These are phyloP conservation scores for Haliclystus octoradiatus DNA, from an alignment of 30 jellyfish, hydroid and myxozoan species.

Conservation along the genomic window DNA sequence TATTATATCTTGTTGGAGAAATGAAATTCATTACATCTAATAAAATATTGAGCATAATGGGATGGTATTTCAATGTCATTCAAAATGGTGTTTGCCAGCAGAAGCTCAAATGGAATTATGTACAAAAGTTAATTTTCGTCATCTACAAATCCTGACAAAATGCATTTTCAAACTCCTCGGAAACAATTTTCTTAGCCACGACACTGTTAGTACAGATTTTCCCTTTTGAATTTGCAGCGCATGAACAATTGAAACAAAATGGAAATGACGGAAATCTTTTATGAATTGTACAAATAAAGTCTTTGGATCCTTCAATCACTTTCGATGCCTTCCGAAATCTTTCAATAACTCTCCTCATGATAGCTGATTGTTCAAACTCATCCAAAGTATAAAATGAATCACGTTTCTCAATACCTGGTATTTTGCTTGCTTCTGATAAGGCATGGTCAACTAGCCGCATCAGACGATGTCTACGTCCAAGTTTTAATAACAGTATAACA, in stretches of 20 bases:
- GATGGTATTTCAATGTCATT: too few relatives aligned
- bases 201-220: too few relatives aligned
- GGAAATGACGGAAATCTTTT: not conserved
- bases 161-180: not conserved
- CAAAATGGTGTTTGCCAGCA: too few relatives aligned
- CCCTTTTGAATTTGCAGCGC: not conserved
- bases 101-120: too few relatives aligned
- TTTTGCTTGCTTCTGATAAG: conserved; percentile 42
- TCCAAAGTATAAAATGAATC: not conserved
- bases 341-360: not conserved
- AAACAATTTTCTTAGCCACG: not conserved
- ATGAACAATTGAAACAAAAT: not conserved
- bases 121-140: too few relatives aligned
- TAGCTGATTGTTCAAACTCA: not conserved
- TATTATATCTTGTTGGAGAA: too few relatives aligned
- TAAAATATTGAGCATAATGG: too few relatives aligned
- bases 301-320: not conserved
- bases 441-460: conserved; percentile 50
- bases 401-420: conserved; percentile 24
- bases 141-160: not conserved
- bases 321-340: not conserved
- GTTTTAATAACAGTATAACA: conserved; percentile 19
- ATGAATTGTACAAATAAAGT: not conserved
- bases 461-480: conserved; percentile 43
- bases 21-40: too few relatives aligned